These are phyloP conservation scores for Aptenodytes patagonicus DNA, from an alignment of 2,113 vertebrate species.

Conservation along the genomic window DNA sequence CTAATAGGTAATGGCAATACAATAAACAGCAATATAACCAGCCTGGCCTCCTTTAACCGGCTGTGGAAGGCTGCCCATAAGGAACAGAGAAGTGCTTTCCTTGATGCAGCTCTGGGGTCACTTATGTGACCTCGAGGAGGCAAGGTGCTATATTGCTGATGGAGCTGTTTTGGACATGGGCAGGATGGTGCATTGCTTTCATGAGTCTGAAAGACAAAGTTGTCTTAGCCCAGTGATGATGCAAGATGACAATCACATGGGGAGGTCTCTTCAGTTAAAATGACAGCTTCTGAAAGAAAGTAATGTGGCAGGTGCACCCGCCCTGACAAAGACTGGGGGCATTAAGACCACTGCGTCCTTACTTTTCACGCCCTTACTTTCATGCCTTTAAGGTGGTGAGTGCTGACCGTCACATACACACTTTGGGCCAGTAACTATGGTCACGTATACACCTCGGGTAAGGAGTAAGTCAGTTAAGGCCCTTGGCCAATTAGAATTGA, in stretches of 20 bases:
- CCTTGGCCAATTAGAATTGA: no score
- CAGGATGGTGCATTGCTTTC: background rate
- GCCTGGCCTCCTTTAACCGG: background rate
- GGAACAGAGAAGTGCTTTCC: background rate
- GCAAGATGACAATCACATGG: background rate
- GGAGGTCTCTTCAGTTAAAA: background rate
- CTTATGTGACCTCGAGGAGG: background rate
- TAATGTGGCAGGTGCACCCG: no score
- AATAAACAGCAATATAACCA: background rate
- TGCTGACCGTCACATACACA: no score
- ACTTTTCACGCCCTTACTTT: no score
- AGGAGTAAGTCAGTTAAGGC: no score
- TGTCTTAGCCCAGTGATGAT: background rate
- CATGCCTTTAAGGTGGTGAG: no score
- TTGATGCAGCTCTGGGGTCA: background rate
- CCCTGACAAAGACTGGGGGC: no score
- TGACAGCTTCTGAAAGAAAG: background rate
- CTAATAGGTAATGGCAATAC: no score
- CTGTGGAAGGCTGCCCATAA: background rate
- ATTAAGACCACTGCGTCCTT: no score
- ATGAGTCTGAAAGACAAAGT: background rate
- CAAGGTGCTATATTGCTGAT: background rate
- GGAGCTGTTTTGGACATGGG: background rate
- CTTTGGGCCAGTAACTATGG: no score
- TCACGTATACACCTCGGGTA: no score